Conservation (phyloP, 2,888 invertebrate species). For the Lymantria monacha region DNA sequence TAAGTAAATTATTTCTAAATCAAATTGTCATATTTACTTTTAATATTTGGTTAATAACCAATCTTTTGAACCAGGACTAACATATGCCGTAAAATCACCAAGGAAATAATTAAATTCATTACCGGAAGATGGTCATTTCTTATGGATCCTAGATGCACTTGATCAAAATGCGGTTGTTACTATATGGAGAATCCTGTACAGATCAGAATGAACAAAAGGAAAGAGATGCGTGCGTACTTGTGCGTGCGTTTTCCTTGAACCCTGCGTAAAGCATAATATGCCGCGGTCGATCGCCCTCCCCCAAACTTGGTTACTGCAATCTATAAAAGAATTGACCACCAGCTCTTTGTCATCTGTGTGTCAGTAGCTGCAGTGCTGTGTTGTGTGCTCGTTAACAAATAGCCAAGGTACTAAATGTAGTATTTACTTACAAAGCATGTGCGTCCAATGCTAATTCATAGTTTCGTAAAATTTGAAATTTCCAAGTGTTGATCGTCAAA, state of each 20-base stretch:
- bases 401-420: slow-evolving; percentile 53
- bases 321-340: slow-evolving; percentile 73
- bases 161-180: background rate
- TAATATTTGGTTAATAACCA: too few relatives aligned
- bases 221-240: slow-evolving; percentile 6
- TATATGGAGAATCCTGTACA: slow-evolving; percentile 7
- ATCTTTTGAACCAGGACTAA: too few relatives aligned
- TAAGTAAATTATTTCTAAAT: too few relatives aligned
- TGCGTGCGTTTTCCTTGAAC: slow-evolving; percentile 48
- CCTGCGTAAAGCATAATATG: slow-evolving; percentile 29
- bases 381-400: slow-evolving; percentile 62
- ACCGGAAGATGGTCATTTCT: too few relatives aligned
- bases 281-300: slow-evolving; percentile 55
- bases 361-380: slow-evolving; percentile 74
- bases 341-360: slow-evolving; percentile 63
- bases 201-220: background rate
- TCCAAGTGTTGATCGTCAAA: too few relatives aligned
- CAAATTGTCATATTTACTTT: too few relatives aligned
- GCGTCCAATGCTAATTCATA: background rate
- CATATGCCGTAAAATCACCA: too few relatives aligned
- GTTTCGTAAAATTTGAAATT: background rate
- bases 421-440: background rate
- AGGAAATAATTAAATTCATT: too few relatives aligned
- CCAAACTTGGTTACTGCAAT: slow-evolving; percentile 56
- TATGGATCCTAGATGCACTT: too few relatives aligned